phyloP scores from a whole-genome alignment of 2,113 vertebrate genomes.

The Cyprinodon variegatus region DNA sequence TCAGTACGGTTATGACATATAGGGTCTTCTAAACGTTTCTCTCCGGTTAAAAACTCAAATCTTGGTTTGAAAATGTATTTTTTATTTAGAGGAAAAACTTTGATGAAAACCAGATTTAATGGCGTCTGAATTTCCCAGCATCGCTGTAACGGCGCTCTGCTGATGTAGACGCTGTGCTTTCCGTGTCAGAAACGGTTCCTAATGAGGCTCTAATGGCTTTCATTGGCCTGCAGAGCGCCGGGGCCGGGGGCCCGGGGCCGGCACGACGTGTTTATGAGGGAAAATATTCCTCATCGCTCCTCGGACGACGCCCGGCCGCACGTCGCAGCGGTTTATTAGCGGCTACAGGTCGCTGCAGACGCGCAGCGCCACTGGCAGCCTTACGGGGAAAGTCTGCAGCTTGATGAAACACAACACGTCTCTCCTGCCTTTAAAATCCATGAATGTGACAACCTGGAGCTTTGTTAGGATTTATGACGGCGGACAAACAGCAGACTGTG shows the following conservation, averaged over 20 bases:
- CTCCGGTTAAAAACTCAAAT: too few relatives aligned
- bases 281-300: constrained; percentile 51
- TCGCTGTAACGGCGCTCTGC: too few relatives aligned
- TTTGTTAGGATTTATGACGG: constrained; percentile 51
- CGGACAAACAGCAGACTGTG: constrained; percentile 34
- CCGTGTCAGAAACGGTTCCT: constrained; percentile 2
- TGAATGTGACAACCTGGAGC: constrained; percentile 29
- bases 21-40: too few relatives aligned
- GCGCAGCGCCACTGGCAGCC: too few relatives aligned
- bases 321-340: constrained; percentile 30
- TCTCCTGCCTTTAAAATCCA: constrained; percentile 21
- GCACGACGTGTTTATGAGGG: constrained; percentile 54
- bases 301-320: not conserved
- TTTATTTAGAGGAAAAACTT: too few relatives aligned
- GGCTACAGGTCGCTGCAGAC: constrained; percentile 10
- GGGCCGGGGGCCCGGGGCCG: constrained; percentile 5
- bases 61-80: too few relatives aligned
- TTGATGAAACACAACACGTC: not conserved
- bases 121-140: too few relatives aligned
- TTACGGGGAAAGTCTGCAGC: too few relatives aligned
- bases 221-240: not conserved
- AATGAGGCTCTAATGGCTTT: constrained; percentile 29
- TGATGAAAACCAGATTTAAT: too few relatives aligned
- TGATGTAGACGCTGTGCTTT: too few relatives aligned
- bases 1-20: too few relatives aligned